Conservation (phyloP, 2,113 vertebrate species). For the Lucifuga dentata region DNA sequence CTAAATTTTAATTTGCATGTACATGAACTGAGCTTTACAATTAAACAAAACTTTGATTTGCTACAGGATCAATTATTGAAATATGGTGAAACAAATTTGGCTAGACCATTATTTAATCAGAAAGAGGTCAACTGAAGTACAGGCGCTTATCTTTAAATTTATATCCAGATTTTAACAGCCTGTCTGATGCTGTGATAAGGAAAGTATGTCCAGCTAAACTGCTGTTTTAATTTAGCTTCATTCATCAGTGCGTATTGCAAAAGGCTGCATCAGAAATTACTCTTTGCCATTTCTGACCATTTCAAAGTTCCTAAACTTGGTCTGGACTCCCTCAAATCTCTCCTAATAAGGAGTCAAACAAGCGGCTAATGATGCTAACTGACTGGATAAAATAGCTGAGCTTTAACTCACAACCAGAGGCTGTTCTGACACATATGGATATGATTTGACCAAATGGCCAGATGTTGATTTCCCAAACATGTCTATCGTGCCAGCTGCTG, state of each 20-base stretch:
- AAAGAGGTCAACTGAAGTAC: background rate
- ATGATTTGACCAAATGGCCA: constrained; percentile 72
- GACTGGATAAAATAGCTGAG: constrained; percentile 64
- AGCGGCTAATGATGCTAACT: constrained; percentile 49
- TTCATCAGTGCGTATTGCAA: constrained; percentile 14
- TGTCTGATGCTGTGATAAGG: background rate
- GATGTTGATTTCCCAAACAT: constrained; percentile 75
- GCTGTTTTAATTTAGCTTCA: constrained; percentile 20
- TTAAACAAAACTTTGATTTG: too few species aligned
- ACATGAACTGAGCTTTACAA: too few species aligned
- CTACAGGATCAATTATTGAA: too few species aligned
- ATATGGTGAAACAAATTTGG: background rate
- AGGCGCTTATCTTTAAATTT: background rate
- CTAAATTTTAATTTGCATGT: too few species aligned
- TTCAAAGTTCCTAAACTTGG: constrained; percentile 27
- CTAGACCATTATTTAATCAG: background rate
- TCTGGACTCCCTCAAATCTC: constrained; percentile 48
- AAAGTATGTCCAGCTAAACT: background rate
- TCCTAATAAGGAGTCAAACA: constrained; percentile 63
- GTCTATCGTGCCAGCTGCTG: constrained; percentile 61
- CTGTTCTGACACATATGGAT: constrained; percentile 68
- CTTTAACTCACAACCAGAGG: constrained; percentile 61
- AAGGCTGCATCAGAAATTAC: constrained; percentile 34
- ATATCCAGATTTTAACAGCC: too few species aligned
- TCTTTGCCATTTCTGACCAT: constrained; percentile 41